Conservation (phyloP, 2,113 vertebrate species). For the mouse (Mus musculus) region GRCm39 chr19:25459501-25460000, state of each 20-base stretch:
- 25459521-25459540: neutral
- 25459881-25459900: neutral
- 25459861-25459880: neutral
- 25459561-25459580: neutral
- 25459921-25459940: neutral
- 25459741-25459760: neutral
- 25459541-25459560: neutral
- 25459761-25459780: too few relatives aligned
- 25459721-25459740: neutral
- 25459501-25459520: neutral
- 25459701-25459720: neutral
- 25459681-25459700: neutral
- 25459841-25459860: neutral
- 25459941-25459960: neutral
- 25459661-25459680: neutral
- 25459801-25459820: neutral
- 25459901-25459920: neutral
- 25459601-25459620: neutral
- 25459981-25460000: neutral
- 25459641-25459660: neutral
- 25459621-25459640: neutral
- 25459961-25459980: neutral
- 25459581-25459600: neutral
- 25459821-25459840: neutral
- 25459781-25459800: neutral